phyloP scores from a whole-genome alignment of 2,888 invertebrate genomes.

The Protonemura montana region DNA sequence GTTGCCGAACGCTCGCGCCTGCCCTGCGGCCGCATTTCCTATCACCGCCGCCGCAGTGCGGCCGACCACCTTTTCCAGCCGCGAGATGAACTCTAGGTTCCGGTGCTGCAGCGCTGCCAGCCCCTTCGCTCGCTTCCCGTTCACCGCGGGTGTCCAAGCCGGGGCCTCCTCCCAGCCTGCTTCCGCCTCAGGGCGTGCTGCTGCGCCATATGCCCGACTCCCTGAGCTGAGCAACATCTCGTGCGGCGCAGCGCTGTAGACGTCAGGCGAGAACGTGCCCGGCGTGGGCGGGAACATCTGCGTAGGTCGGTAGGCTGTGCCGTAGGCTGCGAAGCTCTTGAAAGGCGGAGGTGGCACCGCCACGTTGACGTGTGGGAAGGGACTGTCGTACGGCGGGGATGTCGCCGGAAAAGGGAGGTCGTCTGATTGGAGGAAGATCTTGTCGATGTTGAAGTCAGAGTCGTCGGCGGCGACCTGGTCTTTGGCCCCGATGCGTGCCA shows the following conservation, averaged over 20 bases:
- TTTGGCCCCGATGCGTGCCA: slow-evolving; percentile 52
- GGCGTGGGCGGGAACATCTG: slow-evolving; percentile 56
- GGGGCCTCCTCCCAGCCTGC: slow-evolving; percentile 28
- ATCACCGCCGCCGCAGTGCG: slow-evolving; percentile 55
- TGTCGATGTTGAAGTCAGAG: slow-evolving; percentile 52
- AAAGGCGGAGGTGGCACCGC: not conserved
- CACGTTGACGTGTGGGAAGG: slow-evolving; percentile 34
- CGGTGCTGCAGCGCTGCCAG: slow-evolving; percentile 68
- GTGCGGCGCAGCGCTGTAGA: slow-evolving; percentile 56
- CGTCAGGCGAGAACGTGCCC: slow-evolving; percentile 55
- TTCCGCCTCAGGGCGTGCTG: not conserved
- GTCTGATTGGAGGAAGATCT: slow-evolving; percentile 57
- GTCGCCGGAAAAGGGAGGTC: slow-evolving; percentile 56
- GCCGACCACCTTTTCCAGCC: slow-evolving; percentile 68
- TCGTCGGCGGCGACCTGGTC: slow-evolving; percentile 55
- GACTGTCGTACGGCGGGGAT: slow-evolving; percentile 54
- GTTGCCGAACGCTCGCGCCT: slow-evolving; percentile 35
- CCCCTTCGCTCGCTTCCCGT: slow-evolving; percentile 60
- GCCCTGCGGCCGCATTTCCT: slow-evolving; percentile 50
- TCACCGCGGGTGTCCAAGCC: slow-evolving; percentile 33
- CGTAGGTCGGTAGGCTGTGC: slow-evolving; percentile 54
- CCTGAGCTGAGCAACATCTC: slow-evolving; percentile 53
- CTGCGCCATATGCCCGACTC: slow-evolving; percentile 55
- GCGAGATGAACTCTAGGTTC: slow-evolving; percentile 68
- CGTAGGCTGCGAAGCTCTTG: slow-evolving; percentile 27